phyloP scores from a whole-genome alignment of 2,888 invertebrate genomes.

The Patella caerulea region DNA sequence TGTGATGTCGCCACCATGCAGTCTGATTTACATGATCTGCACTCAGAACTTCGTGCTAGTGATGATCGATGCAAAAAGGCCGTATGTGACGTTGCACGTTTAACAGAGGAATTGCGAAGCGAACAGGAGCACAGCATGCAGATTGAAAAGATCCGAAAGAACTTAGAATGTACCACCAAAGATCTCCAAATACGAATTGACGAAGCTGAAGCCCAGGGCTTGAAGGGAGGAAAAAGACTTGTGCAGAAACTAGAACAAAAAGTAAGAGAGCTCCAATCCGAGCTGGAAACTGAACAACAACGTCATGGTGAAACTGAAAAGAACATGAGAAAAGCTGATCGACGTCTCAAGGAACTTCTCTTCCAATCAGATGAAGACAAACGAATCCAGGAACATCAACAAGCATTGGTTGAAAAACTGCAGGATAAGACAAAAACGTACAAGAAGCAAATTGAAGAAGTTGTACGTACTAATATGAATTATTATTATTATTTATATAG shows the following conservation, averaged over 20 bases:
- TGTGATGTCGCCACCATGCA: conserved; percentile 93
- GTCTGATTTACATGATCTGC: conserved; percentile 95
- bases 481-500: too few relatives aligned
- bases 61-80: conserved; percentile 79
- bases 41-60: conserved; percentile 98
- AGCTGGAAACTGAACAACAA: conserved; percentile 96
- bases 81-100: conserved; percentile 86
- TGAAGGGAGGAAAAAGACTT: background rate
- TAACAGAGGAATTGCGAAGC: conserved; percentile 97
- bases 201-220: conserved; percentile 84
- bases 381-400: conserved; percentile 99
- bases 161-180: conserved; percentile 97
- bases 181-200: conserved; percentile 91
- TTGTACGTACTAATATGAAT: conserved; percentile 73
- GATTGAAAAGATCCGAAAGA: conserved; percentile 97
- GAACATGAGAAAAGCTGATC: conserved; percentile 96
- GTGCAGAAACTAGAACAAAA: conserved; percentile 91
- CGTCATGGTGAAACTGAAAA: conserved; percentile 97
- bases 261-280: conserved; percentile 74
- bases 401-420: conserved; percentile 98
- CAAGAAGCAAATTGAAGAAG: conserved; percentile 99
- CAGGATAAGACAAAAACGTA: conserved; percentile 98
- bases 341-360: conserved; percentile 93
- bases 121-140: conserved; percentile 99
- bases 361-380: conserved; percentile 88